These are phyloP conservation scores for Melanerpes formicivorus DNA, from an alignment of 2,113 vertebrate species.

Conservation along the genomic window DNA sequence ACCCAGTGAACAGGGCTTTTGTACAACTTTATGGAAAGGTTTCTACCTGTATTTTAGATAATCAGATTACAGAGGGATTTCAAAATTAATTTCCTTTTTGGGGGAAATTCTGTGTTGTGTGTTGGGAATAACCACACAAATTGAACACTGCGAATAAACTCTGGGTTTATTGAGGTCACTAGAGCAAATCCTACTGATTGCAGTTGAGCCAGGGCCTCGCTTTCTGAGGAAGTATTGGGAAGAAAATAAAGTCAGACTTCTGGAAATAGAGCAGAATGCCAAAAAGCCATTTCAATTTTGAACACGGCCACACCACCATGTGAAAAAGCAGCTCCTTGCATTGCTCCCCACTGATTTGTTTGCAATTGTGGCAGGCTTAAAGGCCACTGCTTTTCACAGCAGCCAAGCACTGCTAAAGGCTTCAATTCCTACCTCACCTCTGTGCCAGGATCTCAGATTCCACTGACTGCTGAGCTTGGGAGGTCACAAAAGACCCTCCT, in stretches of 20 bases:
- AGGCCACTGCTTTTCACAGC: not conserved
- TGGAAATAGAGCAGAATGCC: not conserved
- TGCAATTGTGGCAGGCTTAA: not conserved
- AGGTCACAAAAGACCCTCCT: not conserved
- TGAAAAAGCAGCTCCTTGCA: conserved; percentile 1
- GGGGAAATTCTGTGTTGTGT: not conserved
- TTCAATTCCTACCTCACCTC: not conserved
- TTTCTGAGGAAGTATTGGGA: not conserved
- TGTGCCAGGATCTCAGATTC: not conserved
- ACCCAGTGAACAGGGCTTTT: not conserved
- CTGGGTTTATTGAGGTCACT: conserved; percentile 6
- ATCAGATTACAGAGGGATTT: conserved; percentile 44
- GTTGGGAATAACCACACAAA: conserved; percentile 26
- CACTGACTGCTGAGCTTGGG: not conserved
- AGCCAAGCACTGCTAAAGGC: not conserved
- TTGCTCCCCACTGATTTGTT: not conserved
- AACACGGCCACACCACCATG: not conserved
- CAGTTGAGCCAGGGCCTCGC: not conserved
- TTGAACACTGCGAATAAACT: not conserved
- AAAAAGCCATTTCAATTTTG: not conserved
- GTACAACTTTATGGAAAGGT: not conserved
- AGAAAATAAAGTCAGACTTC: conserved; percentile 2
- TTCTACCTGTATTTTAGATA: conserved; percentile 33
- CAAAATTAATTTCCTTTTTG: conserved; percentile 41
- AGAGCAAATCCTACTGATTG: conserved; percentile 6